Conservation (phyloP, 2,888 invertebrate genomes). For the Acrocyrtus sp. region DNA sequence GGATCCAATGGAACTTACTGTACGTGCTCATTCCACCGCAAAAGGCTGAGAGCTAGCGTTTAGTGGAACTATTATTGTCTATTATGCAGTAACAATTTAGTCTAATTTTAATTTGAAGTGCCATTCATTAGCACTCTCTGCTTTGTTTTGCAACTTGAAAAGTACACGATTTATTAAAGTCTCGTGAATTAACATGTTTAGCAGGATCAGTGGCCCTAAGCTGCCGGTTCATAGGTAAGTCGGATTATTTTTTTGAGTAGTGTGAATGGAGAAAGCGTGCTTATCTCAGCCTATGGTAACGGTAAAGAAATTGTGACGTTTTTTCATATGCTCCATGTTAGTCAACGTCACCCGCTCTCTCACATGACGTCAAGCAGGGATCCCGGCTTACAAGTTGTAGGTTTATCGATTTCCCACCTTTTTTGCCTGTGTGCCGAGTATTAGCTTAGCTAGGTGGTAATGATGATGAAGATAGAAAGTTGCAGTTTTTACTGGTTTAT, state of each 20-base stretch:
- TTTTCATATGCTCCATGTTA: conserved; percentile 40
- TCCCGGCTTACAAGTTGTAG: conserved; percentile 47
- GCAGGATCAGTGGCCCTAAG: too few relatives aligned
- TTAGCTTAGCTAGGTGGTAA: too few relatives aligned
- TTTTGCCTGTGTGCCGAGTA: not conserved
- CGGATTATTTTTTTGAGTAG: not conserved
- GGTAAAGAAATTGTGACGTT: conserved; percentile 61
- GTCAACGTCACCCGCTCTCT: conserved; percentile 60
- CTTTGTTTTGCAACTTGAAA: too few relatives aligned
- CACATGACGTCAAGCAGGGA: conserved; percentile 60
- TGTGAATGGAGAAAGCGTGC: not conserved
- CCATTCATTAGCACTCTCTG: too few relatives aligned
- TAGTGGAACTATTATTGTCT: too few relatives aligned
- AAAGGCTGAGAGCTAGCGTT: not conserved
- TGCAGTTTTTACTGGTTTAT: too few relatives aligned
- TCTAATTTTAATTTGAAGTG: not conserved
- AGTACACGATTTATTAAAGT: too few relatives aligned
- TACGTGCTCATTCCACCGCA: too few relatives aligned
- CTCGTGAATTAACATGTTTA: too few relatives aligned
- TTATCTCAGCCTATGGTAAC: conserved; percentile 62
- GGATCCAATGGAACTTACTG: too few relatives aligned
- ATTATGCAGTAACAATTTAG: not conserved
- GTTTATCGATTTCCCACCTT: conserved; percentile 54
- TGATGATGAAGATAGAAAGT: too few relatives aligned
- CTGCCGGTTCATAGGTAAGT: not conserved